These are phyloP conservation scores for Euglossa dilemma DNA, from an alignment of 1,140 invertebrate genomes.

Conservation along the genomic window DNA sequence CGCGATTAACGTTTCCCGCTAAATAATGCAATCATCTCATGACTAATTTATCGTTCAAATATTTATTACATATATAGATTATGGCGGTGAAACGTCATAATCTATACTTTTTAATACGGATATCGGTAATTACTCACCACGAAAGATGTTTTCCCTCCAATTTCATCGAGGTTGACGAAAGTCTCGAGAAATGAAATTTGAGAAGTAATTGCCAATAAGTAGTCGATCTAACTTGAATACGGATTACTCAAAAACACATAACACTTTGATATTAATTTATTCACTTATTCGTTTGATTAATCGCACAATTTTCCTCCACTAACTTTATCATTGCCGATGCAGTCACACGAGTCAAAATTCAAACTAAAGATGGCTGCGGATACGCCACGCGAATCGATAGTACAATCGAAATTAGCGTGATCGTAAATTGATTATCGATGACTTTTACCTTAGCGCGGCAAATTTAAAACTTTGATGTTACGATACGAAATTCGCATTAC, in stretches of 20 bases:
- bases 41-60: neutral
- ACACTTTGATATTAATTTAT: no score
- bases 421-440: neutral
- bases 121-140: neutral
- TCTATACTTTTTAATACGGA: no score
- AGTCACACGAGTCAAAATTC: neutral
- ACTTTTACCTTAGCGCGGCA: neutral
- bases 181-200: neutral
- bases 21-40: neutral
- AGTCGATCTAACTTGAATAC: neutral
- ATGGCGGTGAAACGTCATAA: neutral
- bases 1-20: neutral
- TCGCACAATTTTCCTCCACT: neutral
- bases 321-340: neutral
- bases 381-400: neutral
- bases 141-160: neutral
- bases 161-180: constrained; percentile 1
- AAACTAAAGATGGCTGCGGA: constrained; percentile 16
- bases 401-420: neutral
- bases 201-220: neutral
- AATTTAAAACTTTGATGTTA: neutral
- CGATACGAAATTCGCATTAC: no score
- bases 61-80: neutral
- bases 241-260: neutral
- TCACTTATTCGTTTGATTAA: no score